These are phyloP conservation scores for Gallinago paraguaiae DNA, from an alignment of 2,113 vertebrate genomes.

Conservation along the genomic window DNA sequence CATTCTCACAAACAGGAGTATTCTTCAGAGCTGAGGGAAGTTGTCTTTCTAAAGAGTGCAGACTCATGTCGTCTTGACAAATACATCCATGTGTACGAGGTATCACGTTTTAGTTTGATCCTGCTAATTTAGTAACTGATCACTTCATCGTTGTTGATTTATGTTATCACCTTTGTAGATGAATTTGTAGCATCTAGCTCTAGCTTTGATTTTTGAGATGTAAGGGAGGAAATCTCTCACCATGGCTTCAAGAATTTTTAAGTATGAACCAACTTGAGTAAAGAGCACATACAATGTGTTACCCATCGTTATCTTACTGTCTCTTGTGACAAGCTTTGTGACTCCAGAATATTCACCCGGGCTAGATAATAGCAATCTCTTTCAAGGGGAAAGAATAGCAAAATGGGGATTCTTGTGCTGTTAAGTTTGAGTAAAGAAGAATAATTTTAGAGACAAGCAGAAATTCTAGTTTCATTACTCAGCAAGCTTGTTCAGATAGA, in stretches of 20 bases:
- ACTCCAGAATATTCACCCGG: not conserved
- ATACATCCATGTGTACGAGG: accelerated
- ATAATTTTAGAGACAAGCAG: not conserved
- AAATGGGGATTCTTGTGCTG: not conserved
- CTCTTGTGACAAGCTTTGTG: not conserved
- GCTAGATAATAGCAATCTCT: not conserved
- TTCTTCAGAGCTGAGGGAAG: not conserved
- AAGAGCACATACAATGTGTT: not conserved
- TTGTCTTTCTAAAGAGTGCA: not conserved
- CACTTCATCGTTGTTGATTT: not conserved
- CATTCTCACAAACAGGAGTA: not conserved
- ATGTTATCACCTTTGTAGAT: not conserved
- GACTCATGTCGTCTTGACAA: not conserved
- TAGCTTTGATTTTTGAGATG: not conserved
- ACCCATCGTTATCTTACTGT: not conserved
- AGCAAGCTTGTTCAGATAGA: not conserved
- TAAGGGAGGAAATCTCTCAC: not conserved
- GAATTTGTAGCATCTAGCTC: not conserved
- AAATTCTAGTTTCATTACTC: not conserved
- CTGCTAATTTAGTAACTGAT: not conserved
- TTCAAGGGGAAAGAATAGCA: not conserved
- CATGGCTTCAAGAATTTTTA: not conserved
- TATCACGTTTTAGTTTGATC: not conserved
- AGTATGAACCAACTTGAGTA: not conserved
- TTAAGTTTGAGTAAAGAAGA: not conserved